phyloP scores from a whole-genome alignment of 2,888 invertebrate genomes.

The Chloroclystis v-ata region DNA sequence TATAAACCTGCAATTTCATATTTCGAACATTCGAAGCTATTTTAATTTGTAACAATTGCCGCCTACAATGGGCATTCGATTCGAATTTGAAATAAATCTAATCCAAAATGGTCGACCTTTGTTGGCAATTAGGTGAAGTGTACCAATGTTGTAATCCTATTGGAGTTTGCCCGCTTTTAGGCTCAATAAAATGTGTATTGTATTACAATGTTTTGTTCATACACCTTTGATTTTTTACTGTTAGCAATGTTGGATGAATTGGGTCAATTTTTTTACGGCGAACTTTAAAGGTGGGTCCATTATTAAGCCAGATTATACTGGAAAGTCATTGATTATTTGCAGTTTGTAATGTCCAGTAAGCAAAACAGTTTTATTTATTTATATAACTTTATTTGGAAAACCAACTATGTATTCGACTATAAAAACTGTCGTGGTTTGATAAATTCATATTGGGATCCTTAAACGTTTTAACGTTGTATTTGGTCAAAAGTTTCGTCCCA shows the following conservation, averaged over 20 bases:
- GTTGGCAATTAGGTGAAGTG: conserved; percentile 58
- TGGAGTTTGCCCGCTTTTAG: conserved; percentile 35
- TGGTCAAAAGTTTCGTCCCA: too few species aligned
- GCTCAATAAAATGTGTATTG: conserved; percentile 42
- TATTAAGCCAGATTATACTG: too few species aligned
- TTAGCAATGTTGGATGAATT: conserved; percentile 14
- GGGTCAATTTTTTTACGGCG: conserved; percentile 24
- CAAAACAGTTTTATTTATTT: too few species aligned
- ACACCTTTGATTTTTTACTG: conserved; percentile 26
- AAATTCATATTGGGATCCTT: too few species aligned
- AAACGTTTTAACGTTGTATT: too few species aligned
- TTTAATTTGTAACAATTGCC: conserved; percentile 14
- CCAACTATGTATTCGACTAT: too few species aligned
- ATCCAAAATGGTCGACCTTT: conserved; percentile 53
- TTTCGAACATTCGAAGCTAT: conserved; percentile 10
- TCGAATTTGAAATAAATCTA: conserved; percentile 37
- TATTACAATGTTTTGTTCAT: conserved; percentile 37
- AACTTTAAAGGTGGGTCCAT: too few species aligned
- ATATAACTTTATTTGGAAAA: too few species aligned
- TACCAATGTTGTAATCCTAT: conserved; percentile 54
- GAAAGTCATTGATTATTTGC: too few species aligned
- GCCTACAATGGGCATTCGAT: conserved; percentile 19
- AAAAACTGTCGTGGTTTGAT: too few species aligned
- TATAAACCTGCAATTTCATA: background rate
- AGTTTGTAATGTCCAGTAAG: too few species aligned